Evolutionary conservation across 2,113 vertebrate genomes (phyloP), one percentile per base, ranked within the genome.

Genomic region (Pelecanoides urinatrix): DNA sequence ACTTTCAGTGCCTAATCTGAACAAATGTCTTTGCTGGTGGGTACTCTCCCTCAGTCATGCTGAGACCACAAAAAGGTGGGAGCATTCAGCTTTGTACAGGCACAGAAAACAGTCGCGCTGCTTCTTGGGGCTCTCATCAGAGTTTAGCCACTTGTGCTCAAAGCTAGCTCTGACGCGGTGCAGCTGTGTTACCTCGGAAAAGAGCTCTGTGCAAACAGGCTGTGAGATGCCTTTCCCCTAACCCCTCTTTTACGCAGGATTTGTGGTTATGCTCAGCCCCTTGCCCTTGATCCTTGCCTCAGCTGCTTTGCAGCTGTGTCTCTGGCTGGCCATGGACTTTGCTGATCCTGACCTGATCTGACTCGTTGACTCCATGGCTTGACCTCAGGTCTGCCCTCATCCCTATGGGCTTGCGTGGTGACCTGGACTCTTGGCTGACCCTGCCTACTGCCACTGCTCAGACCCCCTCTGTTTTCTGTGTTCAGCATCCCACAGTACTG

Each of bases 361-460:
- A 26, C 36, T 62, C 66, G 22, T 0, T 67, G 68, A 25, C 63
- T 67, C 70, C 22, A 19, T 6, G 17, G 15, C n/a, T 76, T 58
- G 38, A 23, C 74, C 56, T 67, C n/a, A 55, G 30, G 34, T 36
- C 15, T 77, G 13, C 30, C 30, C 32, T 73, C 40, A 34, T 56
- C 30, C 40, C 49, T 15, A 0, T 4, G 11, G 62, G 9, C 45
- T 74, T 66, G 44, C n/a, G 72, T 66, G 10, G 3, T 38, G 22
- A 29, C 17, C 40, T 42, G 17, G 22, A n/a, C 62, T 42, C 55
- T 25, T 9, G 20, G 7, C 36, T 53, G 66, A 73, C 27, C 44
- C 67, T 40, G 32, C 23, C 26, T 36, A 12, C 13, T n/a, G n/a
- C n/a, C 0, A 0, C 42, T 29, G 63, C 13, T 34, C 30, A 19